A percentile compares a stretch with the other conserved stretches of the same genome.
Evolutionary conservation across 2,888 invertebrate species (phyloP).

Genomic region (Tiliacea aurago): DNA sequence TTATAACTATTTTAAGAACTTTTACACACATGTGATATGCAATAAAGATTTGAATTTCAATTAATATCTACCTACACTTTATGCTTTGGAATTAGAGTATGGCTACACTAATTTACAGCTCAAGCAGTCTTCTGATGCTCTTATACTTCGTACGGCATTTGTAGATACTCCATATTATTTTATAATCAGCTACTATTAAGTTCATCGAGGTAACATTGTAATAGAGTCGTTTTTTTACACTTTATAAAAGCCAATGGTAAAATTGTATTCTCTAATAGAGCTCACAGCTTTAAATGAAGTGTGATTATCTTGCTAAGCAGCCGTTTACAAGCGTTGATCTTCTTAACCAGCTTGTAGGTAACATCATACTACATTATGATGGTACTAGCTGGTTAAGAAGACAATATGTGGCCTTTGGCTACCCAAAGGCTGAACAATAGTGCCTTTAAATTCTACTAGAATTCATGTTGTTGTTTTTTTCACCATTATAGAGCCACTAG

Average conservation of each 20-base stretch:
- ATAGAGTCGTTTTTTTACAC: neutral
- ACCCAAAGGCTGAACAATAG: slow-evolving; percentile 2
- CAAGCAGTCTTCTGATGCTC: neutral
- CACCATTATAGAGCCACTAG: neutral
- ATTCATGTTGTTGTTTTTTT: neutral
- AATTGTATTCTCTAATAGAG: too few species aligned
- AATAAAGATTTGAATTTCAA: too few species aligned
- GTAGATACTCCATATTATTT: too few species aligned
- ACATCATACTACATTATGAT: too few species aligned
- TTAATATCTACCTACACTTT: too few species aligned
- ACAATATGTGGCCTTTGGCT: neutral
- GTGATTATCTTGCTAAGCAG: neutral
- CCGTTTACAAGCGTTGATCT: neutral
- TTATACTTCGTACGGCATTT: too few species aligned
- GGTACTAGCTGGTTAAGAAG: too few species aligned
- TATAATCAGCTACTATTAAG: neutral
- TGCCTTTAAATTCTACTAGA: neutral
- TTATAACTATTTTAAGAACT: too few species aligned
- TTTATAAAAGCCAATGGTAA: too few species aligned
- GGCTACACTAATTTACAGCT: neutral
- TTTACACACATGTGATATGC: too few species aligned
- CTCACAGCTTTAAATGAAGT: neutral
- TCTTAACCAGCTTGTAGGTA: slow-evolving; percentile 11
- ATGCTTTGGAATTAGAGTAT: too few species aligned
- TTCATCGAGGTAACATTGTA: neutral